Evolutionary conservation across 92 coral and sea anemone genomes (phyloP).

Genomic region (Epizoanthus scotinus): DNA sequence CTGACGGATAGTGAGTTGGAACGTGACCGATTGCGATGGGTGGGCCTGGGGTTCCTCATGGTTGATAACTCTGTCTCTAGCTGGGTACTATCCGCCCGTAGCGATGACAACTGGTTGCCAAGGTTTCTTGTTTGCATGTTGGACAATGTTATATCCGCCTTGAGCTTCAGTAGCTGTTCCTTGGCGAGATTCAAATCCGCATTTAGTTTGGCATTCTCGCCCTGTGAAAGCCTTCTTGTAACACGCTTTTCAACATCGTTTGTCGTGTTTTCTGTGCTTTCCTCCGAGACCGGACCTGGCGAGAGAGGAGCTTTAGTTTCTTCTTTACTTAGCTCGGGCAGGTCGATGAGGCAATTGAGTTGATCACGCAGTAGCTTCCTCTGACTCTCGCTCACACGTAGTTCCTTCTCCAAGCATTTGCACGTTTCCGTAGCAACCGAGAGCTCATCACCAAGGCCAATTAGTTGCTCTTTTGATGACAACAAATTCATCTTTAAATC

Average conservation of each 20-base stretch:
- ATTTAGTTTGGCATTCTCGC: conserved; percentile 75
- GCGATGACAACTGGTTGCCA: conserved; percentile 73
- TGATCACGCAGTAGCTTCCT: conserved; percentile 24
- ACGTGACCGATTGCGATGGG: conserved; percentile 45
- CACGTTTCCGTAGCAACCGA: conserved; percentile 38
- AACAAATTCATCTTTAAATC: conserved; percentile 53
- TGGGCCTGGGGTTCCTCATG: conserved; percentile 57
- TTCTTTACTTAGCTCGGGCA: conserved; percentile 9
- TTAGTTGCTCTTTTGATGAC: conserved; percentile 32
- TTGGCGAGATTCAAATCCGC: conserved; percentile 83
- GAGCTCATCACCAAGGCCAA: conserved; percentile 18
- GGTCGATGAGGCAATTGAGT: conserved; percentile 15
- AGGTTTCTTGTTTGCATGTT: conserved; percentile 80
- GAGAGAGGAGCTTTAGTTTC: neutral
- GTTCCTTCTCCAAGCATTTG: conserved; percentile 8
- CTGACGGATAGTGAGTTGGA: conserved; percentile 46
- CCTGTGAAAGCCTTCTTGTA: conserved; percentile 22
- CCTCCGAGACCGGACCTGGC: neutral
- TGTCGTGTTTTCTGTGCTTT: neutral
- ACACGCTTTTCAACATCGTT: neutral
- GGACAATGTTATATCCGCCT: conserved; percentile 79
- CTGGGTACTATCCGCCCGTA: conserved; percentile 85
- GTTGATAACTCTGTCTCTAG: conserved; percentile 82
- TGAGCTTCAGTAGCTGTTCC: conserved; percentile 86
- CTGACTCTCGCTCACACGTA: conserved; percentile 40